Evolutionary conservation across 2,113 vertebrate species (phyloP), one percentile per base, ranked within the genome.

Genomic region (Apaloderma vittatum): DNA sequence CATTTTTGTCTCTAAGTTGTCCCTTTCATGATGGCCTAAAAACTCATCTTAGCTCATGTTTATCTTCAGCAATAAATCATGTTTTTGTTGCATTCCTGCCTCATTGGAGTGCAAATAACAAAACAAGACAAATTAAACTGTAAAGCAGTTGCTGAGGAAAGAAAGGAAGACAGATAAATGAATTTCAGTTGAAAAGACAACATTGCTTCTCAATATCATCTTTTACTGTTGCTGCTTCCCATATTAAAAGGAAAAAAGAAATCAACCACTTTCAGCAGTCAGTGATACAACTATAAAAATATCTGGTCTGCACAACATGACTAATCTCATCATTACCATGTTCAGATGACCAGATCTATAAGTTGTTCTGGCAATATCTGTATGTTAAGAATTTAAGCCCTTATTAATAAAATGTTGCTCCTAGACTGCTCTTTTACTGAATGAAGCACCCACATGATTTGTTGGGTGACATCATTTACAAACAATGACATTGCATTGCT

Each of bases 391-490:
- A 59, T 67, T 94, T 95, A 59, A 75, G 12, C 11, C 75, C 9
- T 37, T 66, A 46, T 79, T 74, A 72, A 73, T 76, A 29, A 45
- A 52, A 27, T 5, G 18, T 70, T 85, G 73, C 32, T 84, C 51
- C 68, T 73, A 11, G 23, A 9, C 43, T 84, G 37, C 29, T 70
- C 18, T 48, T 93, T 57, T 80, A 32, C 86, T 79, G 75, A 34
- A 93, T 74, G 83, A 61, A 92, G 40, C n/a, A 36, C 16, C 11
- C 3, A 2, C 46, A 15, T 13, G 45, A 65, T 80, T 92, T 90
- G 40, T 68, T 86, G 36, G 29, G 46, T 97, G 91, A 97, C 52
- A 77, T 89, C 54, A 96, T 88, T 72, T 92, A 76, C 49, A 77
- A 97, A 91, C 68, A 96, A 92, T 34, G 84, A 45, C 88, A 74